phyloP scores from a whole-genome alignment of 92 coral and sea anemone species.

The Zoanthus solanderi region DNA sequence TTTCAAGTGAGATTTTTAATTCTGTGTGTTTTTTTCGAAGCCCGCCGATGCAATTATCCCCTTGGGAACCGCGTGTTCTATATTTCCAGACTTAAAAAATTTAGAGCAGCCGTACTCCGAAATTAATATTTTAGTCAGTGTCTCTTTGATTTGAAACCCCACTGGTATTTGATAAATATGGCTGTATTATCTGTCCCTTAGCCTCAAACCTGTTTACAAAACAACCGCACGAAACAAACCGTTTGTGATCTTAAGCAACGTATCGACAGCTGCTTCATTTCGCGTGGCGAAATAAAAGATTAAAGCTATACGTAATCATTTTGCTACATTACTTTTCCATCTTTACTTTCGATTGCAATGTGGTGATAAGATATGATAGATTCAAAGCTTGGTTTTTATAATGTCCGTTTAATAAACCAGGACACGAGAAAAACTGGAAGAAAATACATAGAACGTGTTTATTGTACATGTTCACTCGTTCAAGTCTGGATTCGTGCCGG shows the following conservation, averaged over 20 bases:
- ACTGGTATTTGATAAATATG: neutral
- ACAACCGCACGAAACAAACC: neutral
- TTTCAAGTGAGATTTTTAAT: neutral
- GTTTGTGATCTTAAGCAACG: neutral
- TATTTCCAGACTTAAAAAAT: neutral
- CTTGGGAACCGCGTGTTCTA: constrained; percentile 12
- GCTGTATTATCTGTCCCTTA: neutral
- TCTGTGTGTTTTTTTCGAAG: neutral
- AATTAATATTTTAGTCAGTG: neutral
- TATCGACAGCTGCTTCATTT: constrained; percentile 28
- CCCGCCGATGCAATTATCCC: neutral
- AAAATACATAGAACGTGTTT: neutral
- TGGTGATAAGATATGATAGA: neutral
- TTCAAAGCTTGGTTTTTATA: neutral
- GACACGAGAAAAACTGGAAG: neutral
- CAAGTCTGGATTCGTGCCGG: neutral
- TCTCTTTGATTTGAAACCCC: neutral
- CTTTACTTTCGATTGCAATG: constrained; percentile 22
- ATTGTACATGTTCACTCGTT: neutral
- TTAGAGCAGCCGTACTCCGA: neutral
- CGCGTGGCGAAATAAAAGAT: neutral
- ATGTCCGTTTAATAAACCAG: neutral
- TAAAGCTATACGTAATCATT: neutral
- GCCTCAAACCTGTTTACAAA: neutral
- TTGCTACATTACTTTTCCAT: constrained; percentile 5